Percentiles rank a stretch among this genome's conserved stretches.
Conservation (phyloP, 2,888 invertebrate genomes). For the Agrotis exclamationis region DNA sequence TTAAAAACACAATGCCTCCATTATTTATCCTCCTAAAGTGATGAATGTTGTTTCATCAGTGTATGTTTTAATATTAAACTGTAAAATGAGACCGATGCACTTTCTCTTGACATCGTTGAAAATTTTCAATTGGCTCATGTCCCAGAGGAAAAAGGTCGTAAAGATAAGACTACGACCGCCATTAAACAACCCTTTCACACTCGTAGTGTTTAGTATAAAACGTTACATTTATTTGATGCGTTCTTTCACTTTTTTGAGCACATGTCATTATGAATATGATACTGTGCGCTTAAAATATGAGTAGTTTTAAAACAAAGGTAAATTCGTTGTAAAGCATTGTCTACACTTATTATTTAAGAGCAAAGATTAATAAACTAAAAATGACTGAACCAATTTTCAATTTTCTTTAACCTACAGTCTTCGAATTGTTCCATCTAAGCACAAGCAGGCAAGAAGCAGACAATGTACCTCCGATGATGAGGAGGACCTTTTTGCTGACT, state of each 20-base stretch:
- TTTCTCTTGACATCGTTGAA: constrained; percentile 31
- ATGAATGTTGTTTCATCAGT: constrained; percentile 7
- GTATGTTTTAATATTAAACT: not conserved
- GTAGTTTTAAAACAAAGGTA: not conserved
- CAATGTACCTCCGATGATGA: too few species aligned
- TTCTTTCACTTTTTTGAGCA: constrained; percentile 48
- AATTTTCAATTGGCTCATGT: constrained; percentile 53
- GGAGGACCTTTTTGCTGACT: too few species aligned
- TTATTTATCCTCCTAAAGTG: constrained; percentile 3
- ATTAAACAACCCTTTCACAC: constrained; percentile 51
- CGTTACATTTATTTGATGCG: constrained; percentile 45
- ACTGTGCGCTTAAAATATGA: not conserved
- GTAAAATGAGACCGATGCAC: constrained; percentile 35
- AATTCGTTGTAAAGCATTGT: not conserved
- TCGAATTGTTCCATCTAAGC: too few species aligned
- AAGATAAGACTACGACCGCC: constrained; percentile 55
- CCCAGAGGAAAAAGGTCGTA: constrained; percentile 42
- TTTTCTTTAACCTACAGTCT: too few species aligned
- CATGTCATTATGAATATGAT: constrained; percentile 5
- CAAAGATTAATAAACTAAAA: too few species aligned
- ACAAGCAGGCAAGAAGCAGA: too few species aligned
- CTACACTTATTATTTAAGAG: too few species aligned
- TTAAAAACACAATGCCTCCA: not conserved
- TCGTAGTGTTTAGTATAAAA: constrained; percentile 34
- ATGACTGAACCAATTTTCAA: too few species aligned